Evolutionary conservation across 2,797 vertebrate species (phyloP).

Genomic region (Scomberomorus guttatus): DNA sequence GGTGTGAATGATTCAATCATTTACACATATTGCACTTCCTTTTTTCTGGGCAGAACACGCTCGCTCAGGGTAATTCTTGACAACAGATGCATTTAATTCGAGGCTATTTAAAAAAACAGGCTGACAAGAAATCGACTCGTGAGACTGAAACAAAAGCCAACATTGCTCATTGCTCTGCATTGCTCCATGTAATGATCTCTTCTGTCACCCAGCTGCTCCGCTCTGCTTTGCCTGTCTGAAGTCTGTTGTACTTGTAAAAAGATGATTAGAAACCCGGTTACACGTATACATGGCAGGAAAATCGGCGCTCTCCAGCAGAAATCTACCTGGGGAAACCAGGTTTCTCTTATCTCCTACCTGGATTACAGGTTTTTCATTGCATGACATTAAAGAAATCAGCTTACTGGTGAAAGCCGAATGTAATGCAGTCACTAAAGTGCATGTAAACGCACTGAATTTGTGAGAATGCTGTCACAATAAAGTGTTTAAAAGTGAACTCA

Average conservation of each 20-base stretch:
- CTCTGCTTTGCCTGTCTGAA: no score
- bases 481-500: background rate
- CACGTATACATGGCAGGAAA: background rate
- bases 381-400: no score
- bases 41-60: background rate
- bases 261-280: background rate
- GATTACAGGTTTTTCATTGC: no score
- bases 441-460: background rate
- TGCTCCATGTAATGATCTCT: background rate
- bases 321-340: no score
- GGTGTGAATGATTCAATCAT: constrained; percentile 17
- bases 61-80: background rate
- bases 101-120: background rate
- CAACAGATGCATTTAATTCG: background rate
- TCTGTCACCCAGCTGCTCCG: background rate
- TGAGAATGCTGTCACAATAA: background rate
- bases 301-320: background rate
- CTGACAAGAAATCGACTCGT: background rate
- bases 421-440: no score
- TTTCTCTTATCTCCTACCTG: no score
- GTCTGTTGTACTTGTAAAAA: no score
- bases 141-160: no score
- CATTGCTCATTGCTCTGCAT: no score
- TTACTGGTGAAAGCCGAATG: no score
- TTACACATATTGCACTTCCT: background rate